Conservation (phyloP, 2,888 invertebrate genomes). For the Tetramorium bicarinatum region DNA sequence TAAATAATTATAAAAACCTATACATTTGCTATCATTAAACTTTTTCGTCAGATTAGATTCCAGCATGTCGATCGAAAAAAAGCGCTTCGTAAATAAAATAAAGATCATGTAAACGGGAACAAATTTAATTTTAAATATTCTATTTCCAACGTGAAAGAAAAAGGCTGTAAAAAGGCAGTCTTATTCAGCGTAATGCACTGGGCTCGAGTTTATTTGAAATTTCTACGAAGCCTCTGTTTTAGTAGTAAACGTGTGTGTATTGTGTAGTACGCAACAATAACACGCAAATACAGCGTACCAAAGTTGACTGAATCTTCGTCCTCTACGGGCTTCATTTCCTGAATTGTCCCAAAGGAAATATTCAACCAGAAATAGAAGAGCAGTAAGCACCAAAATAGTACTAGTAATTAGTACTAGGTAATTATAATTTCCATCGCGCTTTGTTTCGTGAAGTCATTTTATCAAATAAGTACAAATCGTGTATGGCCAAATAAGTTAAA, state of each 20-base stretch:
- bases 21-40: not conserved
- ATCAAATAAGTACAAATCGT: not conserved
- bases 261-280: conserved; percentile 29
- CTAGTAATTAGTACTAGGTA: conserved; percentile 6
- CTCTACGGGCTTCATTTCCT: conserved; percentile 35
- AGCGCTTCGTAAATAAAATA: not conserved
- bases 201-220: conserved; percentile 26
- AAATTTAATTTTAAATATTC: conserved; percentile 25
- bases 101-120: not conserved
- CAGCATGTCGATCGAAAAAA: not conserved
- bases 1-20: not conserved
- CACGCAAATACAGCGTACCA: not conserved
- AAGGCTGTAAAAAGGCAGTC: not conserved
- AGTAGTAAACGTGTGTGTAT: conserved; percentile 16
- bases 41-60: not conserved
- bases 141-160: conserved; percentile 10
- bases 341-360: conserved; percentile 37
- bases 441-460: not conserved
- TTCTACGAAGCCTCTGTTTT: conserved; percentile 16
- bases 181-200: conserved; percentile 1
- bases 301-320: conserved; percentile 34
- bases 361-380: conserved; percentile 37
- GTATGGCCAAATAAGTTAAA: not conserved
- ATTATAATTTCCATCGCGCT: not conserved
- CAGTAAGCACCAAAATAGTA: not conserved